Percentiles rank a stretch among this genome's conserved stretches.
Evolutionary conservation across 2,888 invertebrate genomes (phyloP).

Genomic region (Lysandra bellargus): DNA sequence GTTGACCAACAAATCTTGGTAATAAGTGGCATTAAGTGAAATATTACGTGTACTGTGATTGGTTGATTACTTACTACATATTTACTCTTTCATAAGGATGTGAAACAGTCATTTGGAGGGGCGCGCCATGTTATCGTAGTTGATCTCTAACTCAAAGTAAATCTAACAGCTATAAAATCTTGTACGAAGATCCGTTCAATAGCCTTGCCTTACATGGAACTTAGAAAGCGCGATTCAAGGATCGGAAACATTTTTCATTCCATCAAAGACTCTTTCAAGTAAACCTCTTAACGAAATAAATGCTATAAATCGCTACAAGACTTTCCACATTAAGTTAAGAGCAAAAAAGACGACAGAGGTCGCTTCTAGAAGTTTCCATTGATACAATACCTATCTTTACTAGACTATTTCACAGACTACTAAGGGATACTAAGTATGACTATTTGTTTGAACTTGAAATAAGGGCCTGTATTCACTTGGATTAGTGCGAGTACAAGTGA

Average conservation of each 20-base stretch:
- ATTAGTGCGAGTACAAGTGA: too few species aligned
- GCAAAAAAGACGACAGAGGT: conserved; percentile 62
- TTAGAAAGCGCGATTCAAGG: neutral
- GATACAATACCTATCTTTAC: neutral
- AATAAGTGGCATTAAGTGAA: too few species aligned
- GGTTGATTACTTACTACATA: too few species aligned
- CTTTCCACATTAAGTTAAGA: conserved; percentile 72
- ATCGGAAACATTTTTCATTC: conserved; percentile 35
- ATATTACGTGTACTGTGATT: too few species aligned
- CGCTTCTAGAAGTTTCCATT: conserved; percentile 45
- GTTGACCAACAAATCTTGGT: too few species aligned
- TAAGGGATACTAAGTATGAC: neutral
- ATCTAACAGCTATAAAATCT: too few species aligned
- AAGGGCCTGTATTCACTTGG: too few species aligned
- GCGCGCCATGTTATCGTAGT: too few species aligned
- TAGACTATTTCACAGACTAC: neutral
- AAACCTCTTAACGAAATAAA: conserved; percentile 70
- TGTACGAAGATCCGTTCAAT: neutral
- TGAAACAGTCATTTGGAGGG: too few species aligned
- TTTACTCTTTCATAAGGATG: too few species aligned
- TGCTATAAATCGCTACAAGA: conserved; percentile 65
- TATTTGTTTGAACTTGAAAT: neutral
- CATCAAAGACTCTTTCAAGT: conserved; percentile 57
- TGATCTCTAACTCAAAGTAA: too few species aligned
- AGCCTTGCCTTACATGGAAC: neutral